Base-by-base conservation (phyloP, 2,888 invertebrate genomes). In the Chymomyza fuscimana region DNA sequence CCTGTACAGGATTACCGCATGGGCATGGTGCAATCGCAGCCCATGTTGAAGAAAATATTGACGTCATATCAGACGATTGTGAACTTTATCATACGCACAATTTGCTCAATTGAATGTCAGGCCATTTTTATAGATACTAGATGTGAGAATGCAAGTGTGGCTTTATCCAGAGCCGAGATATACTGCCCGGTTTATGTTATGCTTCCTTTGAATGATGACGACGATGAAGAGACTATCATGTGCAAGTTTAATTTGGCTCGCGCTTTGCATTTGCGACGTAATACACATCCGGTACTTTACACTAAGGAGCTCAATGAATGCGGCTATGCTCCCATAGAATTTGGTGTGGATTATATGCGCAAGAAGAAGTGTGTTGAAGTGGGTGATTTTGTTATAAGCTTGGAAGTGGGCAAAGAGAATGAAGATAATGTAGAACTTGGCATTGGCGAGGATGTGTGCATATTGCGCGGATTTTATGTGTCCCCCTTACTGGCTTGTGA, bases 161-260 rank as follows among this genome's bases (percentile, higher is more conserved):
- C 90, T 0, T 73, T 92, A 64, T 86, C 89, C 0, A 81, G 88
- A 1, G 70, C 79, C 0, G 88, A 90, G 67, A 90, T 92, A n/a
- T 91, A 92, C 52, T 92, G 92, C 65, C 92, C 92, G 0, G 91
- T 92, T 1, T 89, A 89, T 63, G 78, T 90, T 46, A 79, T 91
- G 78, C 62, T 91, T 68, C 84, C 89, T 0, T 36, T 90, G 0
- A 76, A 77, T 9, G 71, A 75, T 0, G 70, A 75, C 1, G 79
- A 87, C 22, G 80, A 76, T n/a, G 78, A 80, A 0, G 40, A 69
- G 2, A 69, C 74, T 1, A 79, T 83, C 15, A 75, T 76, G 4
- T 82, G 81, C 22, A 88, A 88, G 50, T 66, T 76, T 15, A 74
- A 87, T 51, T 68, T 89, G 54, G 84, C 86, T 0, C 80, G 87